Evolutionary conservation across 1,140 invertebrate species (phyloP).

Genomic region (Drosophila ananassae): DNA sequence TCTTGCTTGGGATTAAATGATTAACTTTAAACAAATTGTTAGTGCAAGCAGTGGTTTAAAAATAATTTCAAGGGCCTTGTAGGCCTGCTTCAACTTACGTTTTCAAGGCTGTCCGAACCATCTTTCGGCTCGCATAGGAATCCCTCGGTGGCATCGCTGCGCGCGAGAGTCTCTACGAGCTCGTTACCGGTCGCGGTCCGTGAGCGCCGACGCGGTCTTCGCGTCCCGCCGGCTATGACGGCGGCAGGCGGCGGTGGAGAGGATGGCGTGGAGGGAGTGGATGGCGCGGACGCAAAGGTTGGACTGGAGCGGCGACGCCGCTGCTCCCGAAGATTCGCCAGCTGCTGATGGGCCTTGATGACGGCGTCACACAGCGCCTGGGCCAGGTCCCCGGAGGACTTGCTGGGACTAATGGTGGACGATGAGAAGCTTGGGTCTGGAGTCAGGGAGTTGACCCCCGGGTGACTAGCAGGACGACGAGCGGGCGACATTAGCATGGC

Average conservation of each 20-base stretch:
- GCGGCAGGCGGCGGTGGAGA: neutral
- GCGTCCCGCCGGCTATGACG: neutral
- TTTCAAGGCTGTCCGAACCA: constrained; percentile 27
- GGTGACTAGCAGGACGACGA: constrained; percentile 16
- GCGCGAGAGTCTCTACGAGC: neutral
- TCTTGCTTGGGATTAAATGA: too few species aligned
- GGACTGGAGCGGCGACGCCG: constrained; percentile 13
- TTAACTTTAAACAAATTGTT: too few species aligned
- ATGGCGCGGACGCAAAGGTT: neutral
- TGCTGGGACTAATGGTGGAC: neutral
- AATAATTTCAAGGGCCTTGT: too few species aligned
- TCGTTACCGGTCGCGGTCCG: constrained; percentile 9
- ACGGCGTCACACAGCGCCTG: constrained; percentile 32
- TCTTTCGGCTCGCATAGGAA: constrained; percentile 31
- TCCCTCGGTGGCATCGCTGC: constrained; percentile 16
- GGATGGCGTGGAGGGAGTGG: neutral
- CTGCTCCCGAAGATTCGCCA: constrained; percentile 46
- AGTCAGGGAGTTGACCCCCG: neutral
- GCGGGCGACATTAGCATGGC: neutral
- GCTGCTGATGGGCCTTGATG: constrained; percentile 38
- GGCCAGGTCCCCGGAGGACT: constrained; percentile 6
- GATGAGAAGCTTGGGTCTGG: neutral
- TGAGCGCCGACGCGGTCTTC: constrained; percentile 21
- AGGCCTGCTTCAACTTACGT: constrained; percentile 13
- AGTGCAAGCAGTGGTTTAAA: too few species aligned